phyloP scores from a whole-genome alignment of 2,888 invertebrate species.

The Oligia strigilis region DNA sequence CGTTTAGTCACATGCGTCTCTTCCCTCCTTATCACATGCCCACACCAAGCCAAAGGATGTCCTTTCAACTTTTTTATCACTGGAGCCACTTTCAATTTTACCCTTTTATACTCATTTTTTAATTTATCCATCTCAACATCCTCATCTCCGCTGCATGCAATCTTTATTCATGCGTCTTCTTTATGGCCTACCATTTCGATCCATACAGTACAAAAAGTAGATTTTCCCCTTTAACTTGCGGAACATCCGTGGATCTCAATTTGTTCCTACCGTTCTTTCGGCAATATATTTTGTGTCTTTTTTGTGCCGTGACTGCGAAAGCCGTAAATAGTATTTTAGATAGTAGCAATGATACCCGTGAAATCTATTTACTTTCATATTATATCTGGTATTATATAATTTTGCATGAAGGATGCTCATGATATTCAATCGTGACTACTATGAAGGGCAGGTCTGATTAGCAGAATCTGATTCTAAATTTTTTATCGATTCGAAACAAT shows the following conservation, averaged over 20 bases:
- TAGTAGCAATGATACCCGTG: background rate
- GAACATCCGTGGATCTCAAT: background rate
- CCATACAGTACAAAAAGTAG: background rate
- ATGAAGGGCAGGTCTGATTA: background rate
- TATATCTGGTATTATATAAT: background rate
- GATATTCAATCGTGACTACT: background rate
- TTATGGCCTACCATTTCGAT: background rate
- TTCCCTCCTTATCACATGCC: background rate
- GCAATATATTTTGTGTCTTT: no score
- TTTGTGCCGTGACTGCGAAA: background rate
- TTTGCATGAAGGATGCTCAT: background rate
- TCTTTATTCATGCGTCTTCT: background rate
- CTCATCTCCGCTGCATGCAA: background rate
- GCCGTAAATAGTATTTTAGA: background rate
- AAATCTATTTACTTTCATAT: background rate
- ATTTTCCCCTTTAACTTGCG: background rate
- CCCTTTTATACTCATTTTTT: background rate
- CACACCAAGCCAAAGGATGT: background rate
- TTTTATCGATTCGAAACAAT: background rate
- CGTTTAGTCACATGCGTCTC: background rate
- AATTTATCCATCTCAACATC: background rate
- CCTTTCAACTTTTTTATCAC: background rate
- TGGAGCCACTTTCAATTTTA: background rate
- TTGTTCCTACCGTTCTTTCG: background rate
- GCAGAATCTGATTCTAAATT: background rate